phyloP scores from a whole-genome alignment of 2,797 vertebrate species.

The Sternarchorhynchus goeldii region DNA sequence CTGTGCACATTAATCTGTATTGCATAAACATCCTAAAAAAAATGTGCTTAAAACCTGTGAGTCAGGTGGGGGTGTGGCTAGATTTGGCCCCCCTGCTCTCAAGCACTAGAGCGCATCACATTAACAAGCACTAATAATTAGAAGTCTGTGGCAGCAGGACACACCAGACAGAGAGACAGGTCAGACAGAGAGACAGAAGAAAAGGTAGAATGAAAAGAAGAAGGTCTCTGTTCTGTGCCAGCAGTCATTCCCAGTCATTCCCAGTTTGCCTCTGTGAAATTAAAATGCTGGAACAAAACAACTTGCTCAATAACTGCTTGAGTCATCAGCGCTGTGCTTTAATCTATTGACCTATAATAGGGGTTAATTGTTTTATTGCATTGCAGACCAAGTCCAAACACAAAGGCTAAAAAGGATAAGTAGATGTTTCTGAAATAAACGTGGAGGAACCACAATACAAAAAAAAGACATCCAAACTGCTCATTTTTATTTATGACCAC shows the following conservation, averaged over 20 bases:
- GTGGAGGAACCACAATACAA: too few relatives aligned
- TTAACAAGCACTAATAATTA: conserved; percentile 71
- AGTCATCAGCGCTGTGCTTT: not conserved
- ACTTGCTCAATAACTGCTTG: not conserved
- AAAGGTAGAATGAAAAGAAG: not conserved
- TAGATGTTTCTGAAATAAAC: too few relatives aligned
- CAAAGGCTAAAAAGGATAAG: too few relatives aligned
- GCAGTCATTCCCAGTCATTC: not conserved
- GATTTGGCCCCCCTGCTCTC: conserved; percentile 25
- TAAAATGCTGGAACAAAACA: not conserved
- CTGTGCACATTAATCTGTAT: not conserved
- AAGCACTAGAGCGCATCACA: conserved; percentile 63
- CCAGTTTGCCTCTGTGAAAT: not conserved
- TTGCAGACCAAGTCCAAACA: not conserved
- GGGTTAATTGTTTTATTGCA: not conserved
- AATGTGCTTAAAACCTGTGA: conserved; percentile 42
- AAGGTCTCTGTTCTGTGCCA: not conserved
- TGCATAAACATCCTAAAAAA: not conserved
- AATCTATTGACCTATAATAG: not conserved
- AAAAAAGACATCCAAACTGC: too few relatives aligned
- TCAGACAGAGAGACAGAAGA: conserved; percentile 58
- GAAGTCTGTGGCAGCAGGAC: conserved; percentile 56
- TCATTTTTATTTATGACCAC: too few relatives aligned
- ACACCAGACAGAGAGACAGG: conserved; percentile 43
- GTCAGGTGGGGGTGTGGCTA: not conserved